Evolutionary conservation across 2,888 invertebrate genomes (phyloP).

Genomic region (Linnaemya tessellans): DNA sequence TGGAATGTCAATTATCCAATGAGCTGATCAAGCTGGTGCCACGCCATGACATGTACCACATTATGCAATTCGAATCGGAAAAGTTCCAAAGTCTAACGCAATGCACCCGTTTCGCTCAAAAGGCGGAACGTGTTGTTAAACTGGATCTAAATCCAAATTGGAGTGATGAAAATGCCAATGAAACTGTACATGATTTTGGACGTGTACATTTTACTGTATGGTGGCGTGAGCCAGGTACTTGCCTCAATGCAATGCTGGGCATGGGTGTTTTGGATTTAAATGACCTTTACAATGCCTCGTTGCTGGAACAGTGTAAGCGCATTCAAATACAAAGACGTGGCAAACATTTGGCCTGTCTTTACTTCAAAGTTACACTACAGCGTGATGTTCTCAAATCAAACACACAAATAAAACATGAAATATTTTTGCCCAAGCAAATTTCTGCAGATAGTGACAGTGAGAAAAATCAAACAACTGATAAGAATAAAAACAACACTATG

Average conservation of each 20-base stretch:
- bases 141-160: slow-evolving; percentile 58
- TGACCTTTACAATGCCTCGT: slow-evolving; percentile 78
- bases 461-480: slow-evolving; percentile 58
- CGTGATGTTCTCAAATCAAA: slow-evolving; percentile 36
- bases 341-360: slow-evolving; percentile 78
- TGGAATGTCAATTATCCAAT: slow-evolving; percentile 79
- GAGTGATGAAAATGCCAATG: slow-evolving; percentile 64
- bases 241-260: slow-evolving; percentile 80
- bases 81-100: slow-evolving; percentile 81
- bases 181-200: slow-evolving; percentile 73
- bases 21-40: slow-evolving; percentile 78
- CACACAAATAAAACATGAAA: slow-evolving; percentile 53
- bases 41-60: slow-evolving; percentile 78
- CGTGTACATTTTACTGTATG: slow-evolving; percentile 79
- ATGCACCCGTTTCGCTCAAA: slow-evolving; percentile 80
- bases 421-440: slow-evolving; percentile 58
- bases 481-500: slow-evolving; percentile 46
- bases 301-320: slow-evolving; percentile 80
- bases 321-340: slow-evolving; percentile 78
- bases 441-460: slow-evolving; percentile 70
- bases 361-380: slow-evolving; percentile 78
- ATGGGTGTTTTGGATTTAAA: slow-evolving; percentile 77
- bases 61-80: slow-evolving; percentile 81
- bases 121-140: slow-evolving; percentile 77
- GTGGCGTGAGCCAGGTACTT: slow-evolving; percentile 82